Percentiles rank a stretch among this genome's conserved stretches.
These are phyloP conservation scores for Pandemis corylana DNA, from an alignment of 2,888 invertebrate species.

Conservation along the genomic window DNA sequence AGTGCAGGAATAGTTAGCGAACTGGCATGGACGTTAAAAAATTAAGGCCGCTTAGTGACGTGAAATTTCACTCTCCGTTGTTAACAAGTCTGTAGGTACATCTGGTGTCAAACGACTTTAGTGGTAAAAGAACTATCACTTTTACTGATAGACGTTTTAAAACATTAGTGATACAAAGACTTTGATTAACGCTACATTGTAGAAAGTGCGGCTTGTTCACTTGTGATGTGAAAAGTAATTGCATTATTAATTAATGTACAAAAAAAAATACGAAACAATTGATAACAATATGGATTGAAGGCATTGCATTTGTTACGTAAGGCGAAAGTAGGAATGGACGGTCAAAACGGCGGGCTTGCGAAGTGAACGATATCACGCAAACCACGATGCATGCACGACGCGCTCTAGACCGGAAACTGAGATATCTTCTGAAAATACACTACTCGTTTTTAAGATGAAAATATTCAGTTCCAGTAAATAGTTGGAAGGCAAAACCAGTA, in stretches of 20 bases:
- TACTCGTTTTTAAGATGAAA: not conserved
- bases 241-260: constrained; percentile 6
- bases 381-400: constrained; percentile 6
- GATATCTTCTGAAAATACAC: not conserved
- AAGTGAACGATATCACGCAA: constrained; percentile 29
- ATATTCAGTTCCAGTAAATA: no score
- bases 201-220: not conserved
- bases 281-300: constrained; percentile 23
- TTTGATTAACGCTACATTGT: constrained; percentile 1
- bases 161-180: constrained; percentile 2
- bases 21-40: constrained; percentile 17
- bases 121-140: constrained; percentile 27
- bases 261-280: constrained; percentile 1
- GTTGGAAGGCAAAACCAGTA: no score
- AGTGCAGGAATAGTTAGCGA: constrained; percentile 21
- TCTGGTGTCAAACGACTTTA: constrained; percentile 23
- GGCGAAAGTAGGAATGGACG: constrained; percentile 44
- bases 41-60: constrained; percentile 22
- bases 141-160: constrained; percentile 15
- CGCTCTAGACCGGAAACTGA: not conserved
- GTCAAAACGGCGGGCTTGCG: not conserved
- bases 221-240: not conserved
- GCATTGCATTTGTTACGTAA: constrained; percentile 40
- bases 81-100: constrained; percentile 3
- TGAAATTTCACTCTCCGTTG: constrained; percentile 38